These are phyloP conservation scores for Rosalia funebris DNA, from an alignment of 2,888 invertebrate species.

Conservation along the genomic window DNA sequence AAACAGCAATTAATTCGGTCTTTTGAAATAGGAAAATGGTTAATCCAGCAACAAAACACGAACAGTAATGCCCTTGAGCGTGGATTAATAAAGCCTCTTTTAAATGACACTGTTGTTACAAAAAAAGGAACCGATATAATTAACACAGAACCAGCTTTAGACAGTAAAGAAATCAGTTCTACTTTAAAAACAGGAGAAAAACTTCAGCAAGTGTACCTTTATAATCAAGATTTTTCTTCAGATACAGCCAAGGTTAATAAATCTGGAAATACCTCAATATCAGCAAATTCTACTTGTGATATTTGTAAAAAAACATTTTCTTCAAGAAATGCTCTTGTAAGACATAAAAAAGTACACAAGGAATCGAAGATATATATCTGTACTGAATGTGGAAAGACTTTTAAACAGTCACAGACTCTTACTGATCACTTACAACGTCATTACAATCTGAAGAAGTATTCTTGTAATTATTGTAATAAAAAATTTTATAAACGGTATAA, in stretches of 20 bases:
- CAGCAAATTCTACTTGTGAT: background rate
- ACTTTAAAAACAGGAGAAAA: no score
- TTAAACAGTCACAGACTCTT: conserved; percentile 9
- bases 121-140: no score
- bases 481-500: conserved; percentile 10
- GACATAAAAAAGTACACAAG: conserved; percentile 7
- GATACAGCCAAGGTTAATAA: no score
- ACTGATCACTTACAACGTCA: conserved; percentile 3
- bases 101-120: no score
- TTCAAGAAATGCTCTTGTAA: background rate
- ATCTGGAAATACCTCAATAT: no score
- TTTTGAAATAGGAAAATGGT: conserved; percentile 4
- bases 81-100: no score
- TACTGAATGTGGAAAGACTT: conserved; percentile 9
- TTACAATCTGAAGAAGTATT: background rate
- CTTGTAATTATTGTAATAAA: background rate
- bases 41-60: conserved; percentile 6
- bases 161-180: no score
- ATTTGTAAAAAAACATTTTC: background rate
- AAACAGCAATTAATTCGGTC: conserved; percentile 8
- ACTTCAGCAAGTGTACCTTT: no score
- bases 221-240: no score
- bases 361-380: conserved; percentile 3
- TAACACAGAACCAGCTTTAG: no score
- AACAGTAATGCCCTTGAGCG: no score